phyloP scores from a whole-genome alignment of 2,888 invertebrate species.

The Podabrus alpinus region DNA sequence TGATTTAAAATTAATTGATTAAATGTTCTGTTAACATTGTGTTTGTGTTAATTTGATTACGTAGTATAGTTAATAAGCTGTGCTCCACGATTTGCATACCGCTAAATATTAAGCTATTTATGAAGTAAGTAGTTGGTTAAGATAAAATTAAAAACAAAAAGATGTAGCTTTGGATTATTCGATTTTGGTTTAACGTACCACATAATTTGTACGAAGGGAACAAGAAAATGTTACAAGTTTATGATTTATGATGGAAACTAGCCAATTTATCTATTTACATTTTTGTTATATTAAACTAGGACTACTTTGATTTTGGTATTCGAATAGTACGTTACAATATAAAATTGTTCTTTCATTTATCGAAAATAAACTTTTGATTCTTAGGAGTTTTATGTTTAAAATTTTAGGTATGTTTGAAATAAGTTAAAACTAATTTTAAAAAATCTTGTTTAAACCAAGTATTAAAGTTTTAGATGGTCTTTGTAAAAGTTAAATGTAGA shows the following conservation, averaged over 20 bases:
- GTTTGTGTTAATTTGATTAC: not conserved
- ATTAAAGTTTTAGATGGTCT: not conserved
- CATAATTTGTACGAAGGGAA: not conserved
- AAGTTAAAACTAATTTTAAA: not conserved
- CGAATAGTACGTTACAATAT: not conserved
- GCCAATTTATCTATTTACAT: not conserved
- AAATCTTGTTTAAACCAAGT: not conserved
- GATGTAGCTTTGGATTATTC: not conserved
- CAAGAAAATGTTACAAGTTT: not conserved
- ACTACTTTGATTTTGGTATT: not conserved
- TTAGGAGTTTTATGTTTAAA: not conserved
- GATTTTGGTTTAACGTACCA: not conserved
- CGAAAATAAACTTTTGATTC: not conserved
- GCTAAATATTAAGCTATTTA: not conserved
- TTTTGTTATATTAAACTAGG: not conserved
- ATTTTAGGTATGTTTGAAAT: not conserved
- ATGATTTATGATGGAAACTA: not conserved
- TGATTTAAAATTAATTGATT: not conserved
- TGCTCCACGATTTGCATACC: not conserved
- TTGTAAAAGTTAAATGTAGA: not conserved
- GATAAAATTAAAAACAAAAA: not conserved
- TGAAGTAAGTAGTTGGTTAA: not conserved
- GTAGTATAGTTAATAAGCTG: not conserved
- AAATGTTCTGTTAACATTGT: not conserved
- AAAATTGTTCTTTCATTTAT: not conserved